Evolutionary conservation across 1,140 invertebrate genomes (phyloP).

Genomic region (Drosophila mayri): DNA sequence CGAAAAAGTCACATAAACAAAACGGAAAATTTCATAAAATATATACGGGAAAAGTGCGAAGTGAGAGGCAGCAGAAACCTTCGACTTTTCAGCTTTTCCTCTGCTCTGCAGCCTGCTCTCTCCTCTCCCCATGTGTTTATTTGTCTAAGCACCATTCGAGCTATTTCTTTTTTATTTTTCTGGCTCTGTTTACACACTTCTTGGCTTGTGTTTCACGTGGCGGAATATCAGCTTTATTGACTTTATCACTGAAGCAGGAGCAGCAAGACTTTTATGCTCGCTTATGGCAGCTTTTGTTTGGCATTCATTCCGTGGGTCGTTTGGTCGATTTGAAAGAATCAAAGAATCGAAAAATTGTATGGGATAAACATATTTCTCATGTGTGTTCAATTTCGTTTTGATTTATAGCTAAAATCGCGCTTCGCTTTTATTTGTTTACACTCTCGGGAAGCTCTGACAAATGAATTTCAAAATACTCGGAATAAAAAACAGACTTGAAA

Average conservation of each 20-base stretch:
- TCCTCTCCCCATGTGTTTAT: conserved; percentile 50
- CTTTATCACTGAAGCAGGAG: conserved; percentile 58
- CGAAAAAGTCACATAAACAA: conserved; percentile 68
- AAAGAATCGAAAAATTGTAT: conserved; percentile 9
- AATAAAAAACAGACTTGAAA: conserved; percentile 14
- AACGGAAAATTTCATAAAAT: conserved; percentile 69
- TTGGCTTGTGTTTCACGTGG: conserved; percentile 34
- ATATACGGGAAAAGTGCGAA: conserved; percentile 23
- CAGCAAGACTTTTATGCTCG: conserved; percentile 52
- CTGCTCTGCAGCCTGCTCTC: conserved; percentile 14
- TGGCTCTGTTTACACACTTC: conserved; percentile 32
- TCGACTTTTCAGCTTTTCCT: conserved; percentile 42
- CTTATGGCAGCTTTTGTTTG: conserved; percentile 29
- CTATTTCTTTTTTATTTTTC: conserved; percentile 59
- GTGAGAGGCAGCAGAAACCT: conserved; percentile 17
- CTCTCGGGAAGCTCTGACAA: conserved; percentile 12
- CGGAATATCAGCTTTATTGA: conserved; percentile 27
- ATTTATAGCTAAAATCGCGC: conserved; percentile 27
- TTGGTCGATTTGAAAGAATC: conserved; percentile 19
- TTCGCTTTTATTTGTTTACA: conserved; percentile 21
- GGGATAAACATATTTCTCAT: conserved; percentile 23
- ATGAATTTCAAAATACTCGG: conserved; percentile 13
- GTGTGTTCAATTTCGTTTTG: conserved; percentile 22
- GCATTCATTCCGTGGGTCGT: conserved; percentile 5
- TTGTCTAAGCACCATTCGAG: conserved; percentile 61